These are phyloP conservation scores for Acutogordius australiensis DNA, from an alignment of 2,888 invertebrate species.

Conservation along the genomic window DNA sequence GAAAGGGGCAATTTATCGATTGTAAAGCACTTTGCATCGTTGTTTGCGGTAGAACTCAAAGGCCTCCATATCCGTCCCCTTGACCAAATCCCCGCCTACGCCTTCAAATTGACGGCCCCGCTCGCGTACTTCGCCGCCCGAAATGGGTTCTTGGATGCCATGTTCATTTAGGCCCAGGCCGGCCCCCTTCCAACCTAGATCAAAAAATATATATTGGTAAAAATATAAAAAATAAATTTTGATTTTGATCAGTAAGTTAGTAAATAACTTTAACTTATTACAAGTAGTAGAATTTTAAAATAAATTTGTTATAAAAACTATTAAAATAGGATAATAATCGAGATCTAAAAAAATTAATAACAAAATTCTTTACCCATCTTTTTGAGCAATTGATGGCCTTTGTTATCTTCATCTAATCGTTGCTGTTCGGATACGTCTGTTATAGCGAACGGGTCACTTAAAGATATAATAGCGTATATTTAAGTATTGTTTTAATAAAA, in stretches of 20 bases:
- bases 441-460: too few relatives aligned
- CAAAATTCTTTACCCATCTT: constrained; percentile 56
- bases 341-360: too few relatives aligned
- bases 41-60: constrained; percentile 17
- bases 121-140: constrained; percentile 60
- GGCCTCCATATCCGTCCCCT: constrained; percentile 20
- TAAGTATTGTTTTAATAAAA: too few relatives aligned
- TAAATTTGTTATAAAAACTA: too few relatives aligned
- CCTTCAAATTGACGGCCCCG: constrained; percentile 74
- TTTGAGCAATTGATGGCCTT: constrained; percentile 75
- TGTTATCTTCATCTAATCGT: constrained; percentile 46
- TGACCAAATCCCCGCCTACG: constrained; percentile 47
- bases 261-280: too few relatives aligned
- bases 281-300: too few relatives aligned
- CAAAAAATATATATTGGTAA: neutral
- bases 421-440: neutral
- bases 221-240: neutral
- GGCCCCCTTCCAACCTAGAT: constrained; percentile 52
- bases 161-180: constrained; percentile 77
- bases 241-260: too few relatives aligned
- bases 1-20: too few relatives aligned
- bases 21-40: constrained; percentile 10
- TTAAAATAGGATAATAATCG: too few relatives aligned
- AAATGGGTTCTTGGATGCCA: constrained; percentile 73
- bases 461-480: too few relatives aligned